phyloP scores from a whole-genome alignment of 2,888 invertebrate genomes.

The Mythimna lalbum region DNA sequence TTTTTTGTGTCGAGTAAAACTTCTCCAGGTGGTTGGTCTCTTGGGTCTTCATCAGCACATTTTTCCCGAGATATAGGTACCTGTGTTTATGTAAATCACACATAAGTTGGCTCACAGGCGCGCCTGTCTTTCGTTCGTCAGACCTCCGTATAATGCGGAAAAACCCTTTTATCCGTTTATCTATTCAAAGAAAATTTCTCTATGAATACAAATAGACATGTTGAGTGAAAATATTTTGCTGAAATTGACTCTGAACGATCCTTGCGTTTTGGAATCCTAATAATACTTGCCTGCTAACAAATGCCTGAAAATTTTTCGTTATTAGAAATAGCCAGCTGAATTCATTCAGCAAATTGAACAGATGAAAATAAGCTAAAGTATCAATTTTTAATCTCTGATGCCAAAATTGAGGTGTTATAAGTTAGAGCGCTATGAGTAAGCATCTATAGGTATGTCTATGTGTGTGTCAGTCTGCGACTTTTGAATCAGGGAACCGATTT shows the following conservation, averaged over 20 bases:
- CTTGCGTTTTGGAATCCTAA: constrained; percentile 50
- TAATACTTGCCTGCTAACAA: constrained; percentile 45
- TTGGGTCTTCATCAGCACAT: constrained; percentile 12
- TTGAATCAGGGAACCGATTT: too few species aligned
- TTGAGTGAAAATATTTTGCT: constrained; percentile 79
- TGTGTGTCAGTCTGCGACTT: too few species aligned
- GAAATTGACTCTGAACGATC: constrained; percentile 79
- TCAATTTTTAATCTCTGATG: too few species aligned
- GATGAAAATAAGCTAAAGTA: too few species aligned
- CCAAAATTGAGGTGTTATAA: too few species aligned
- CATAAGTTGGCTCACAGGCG: constrained; percentile 32
- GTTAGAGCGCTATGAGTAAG: too few species aligned
- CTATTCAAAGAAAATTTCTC: constrained; percentile 81
- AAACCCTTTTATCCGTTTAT: constrained; percentile 81
- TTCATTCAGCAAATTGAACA: constrained; percentile 3
- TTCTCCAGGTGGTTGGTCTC: not conserved
- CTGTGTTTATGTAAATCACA: constrained; percentile 18
- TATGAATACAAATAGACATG: constrained; percentile 83
- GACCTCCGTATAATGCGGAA: constrained; percentile 75
- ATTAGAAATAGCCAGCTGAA: constrained; percentile 1
- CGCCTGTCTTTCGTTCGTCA: constrained; percentile 75
- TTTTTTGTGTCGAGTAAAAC: not conserved
- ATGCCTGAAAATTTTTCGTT: constrained; percentile 2
- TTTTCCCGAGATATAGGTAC: constrained; percentile 14
- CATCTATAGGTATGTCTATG: too few species aligned